Evolutionary conservation across 2,797 vertebrate genomes (phyloP).

Genomic region (Anniella stebbinsi): DNA sequence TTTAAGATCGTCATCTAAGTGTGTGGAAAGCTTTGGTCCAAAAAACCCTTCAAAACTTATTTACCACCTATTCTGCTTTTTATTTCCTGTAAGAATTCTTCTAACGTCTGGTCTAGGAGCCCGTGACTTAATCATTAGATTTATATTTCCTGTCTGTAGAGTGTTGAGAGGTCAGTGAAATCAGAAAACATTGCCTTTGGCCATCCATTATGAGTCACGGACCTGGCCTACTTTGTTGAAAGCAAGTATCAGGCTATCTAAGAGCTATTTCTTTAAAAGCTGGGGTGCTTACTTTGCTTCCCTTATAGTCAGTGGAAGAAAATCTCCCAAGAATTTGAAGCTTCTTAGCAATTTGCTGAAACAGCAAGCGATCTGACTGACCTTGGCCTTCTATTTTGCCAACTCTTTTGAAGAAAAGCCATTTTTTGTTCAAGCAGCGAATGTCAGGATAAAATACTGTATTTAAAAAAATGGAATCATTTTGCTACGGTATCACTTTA

Average conservation of each 20-base stretch:
- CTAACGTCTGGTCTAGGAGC: conserved; percentile 45
- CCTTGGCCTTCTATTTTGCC: conserved; percentile 47
- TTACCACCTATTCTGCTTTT: conserved; percentile 30
- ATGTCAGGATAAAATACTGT: conserved; percentile 27
- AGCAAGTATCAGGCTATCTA: conserved; percentile 59
- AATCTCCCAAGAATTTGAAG: conserved; percentile 67
- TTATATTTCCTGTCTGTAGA: conserved; percentile 64
- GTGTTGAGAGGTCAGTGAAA: conserved; percentile 70
- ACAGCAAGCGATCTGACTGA: conserved; percentile 55
- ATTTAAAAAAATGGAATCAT: conserved; percentile 29
- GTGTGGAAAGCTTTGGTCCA: background rate
- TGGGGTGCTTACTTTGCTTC: conserved; percentile 65
- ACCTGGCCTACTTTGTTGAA: conserved; percentile 67
- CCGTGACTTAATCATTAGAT: conserved; percentile 65
- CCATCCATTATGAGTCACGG: conserved; percentile 70
- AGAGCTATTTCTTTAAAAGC: conserved; percentile 65
- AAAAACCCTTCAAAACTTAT: conserved; percentile 2
- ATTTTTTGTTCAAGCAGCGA: conserved; percentile 36
- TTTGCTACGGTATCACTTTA: conserved; percentile 42
- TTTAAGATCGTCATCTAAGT: background rate
- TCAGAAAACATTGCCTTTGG: conserved; percentile 73
- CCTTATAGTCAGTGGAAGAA: conserved; percentile 55
- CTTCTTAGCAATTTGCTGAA: conserved; percentile 68
- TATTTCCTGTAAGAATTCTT: conserved; percentile 58
- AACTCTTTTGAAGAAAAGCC: conserved; percentile 58